Base-by-base conservation (phyloP, 2,797 vertebrate genomes). In the Labroides dimidiatus region DNA sequence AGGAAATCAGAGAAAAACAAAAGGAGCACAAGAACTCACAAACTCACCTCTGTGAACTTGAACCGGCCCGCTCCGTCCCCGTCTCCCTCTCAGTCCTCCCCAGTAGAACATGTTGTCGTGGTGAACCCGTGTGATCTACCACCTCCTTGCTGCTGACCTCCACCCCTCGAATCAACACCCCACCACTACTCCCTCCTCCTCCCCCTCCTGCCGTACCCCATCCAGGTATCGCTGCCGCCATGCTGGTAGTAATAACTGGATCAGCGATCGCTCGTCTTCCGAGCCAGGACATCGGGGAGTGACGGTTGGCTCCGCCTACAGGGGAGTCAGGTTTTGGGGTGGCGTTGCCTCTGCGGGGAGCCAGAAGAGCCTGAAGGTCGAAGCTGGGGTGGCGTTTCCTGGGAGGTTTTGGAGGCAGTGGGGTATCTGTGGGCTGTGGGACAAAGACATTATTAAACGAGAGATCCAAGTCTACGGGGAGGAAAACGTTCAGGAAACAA, bases 131-230 rank as follows among this genome's bases (percentile, higher is more conserved):
- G 77, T 96, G 93, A 78, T 98, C 96, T 33, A 94, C 96, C 65
- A 97, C 94, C 84, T 97, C 96, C 7, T 95, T 96, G 80, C 96
- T 98, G 93, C 96, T 97, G 83, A 97, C 96, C 81, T 98, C 96
- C 77, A 98, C 94, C 1, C 96, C 96, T 55, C 95, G 88, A 70
- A 98, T 97, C 55, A 95, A 80, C 66, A 97, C 95, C 0, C 94
- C 81, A 30, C 78, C 78, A 4, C 69, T 5, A 8, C 30, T 33
- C 8, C 30, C 30, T 39, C 11, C 37, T 14, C 37, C 37, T 39
- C 37, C 83, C 3, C 88, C 69, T 65, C 69, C 75, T 2, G 77
- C 64, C 0, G 74, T 23, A 12, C 60, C 80, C 92, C 93, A 93
- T 11, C 89, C 92, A 2, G 93, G 88, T 64, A 94, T 24, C n/a